Conservation (phyloP, 2,113 vertebrate species). For the Hiodon alosoides region DNA sequence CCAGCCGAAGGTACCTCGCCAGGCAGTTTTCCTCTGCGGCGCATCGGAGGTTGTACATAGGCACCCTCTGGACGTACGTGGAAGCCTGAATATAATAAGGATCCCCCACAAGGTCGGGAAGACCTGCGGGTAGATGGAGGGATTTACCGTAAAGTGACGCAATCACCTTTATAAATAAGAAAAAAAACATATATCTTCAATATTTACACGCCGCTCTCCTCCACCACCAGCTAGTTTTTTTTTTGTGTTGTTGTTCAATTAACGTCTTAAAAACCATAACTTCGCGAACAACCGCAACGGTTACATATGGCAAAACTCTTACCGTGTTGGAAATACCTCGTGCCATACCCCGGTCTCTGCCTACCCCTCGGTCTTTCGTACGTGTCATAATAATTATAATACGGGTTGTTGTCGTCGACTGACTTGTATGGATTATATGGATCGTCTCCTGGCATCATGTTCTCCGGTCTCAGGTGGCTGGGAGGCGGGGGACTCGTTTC, state of each 20-base stretch:
- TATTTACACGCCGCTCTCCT: too few relatives aligned
- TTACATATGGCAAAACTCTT: constrained; percentile 42
- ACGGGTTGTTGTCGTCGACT: constrained; percentile 82
- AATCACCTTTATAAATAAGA: neutral
- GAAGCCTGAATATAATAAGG: constrained; percentile 88
- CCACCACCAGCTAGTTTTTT: too few relatives aligned
- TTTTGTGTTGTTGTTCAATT: neutral
- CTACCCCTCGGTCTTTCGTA: constrained; percentile 72
- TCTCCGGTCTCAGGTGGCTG: constrained; percentile 52
- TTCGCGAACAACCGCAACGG: neutral
- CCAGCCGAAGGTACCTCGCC: constrained; percentile 66
- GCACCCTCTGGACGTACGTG: constrained; percentile 82
- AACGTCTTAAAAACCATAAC: neutral
- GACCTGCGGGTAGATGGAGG: constrained; percentile 61
- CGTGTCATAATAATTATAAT: constrained; percentile 90
- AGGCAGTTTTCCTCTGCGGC: constrained; percentile 94
- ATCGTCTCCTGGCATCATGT: constrained; percentile 84
- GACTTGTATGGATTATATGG: constrained; percentile 85
- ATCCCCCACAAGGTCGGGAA: constrained; percentile 92
- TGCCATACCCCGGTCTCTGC: constrained; percentile 73
- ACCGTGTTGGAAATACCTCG: constrained; percentile 84
- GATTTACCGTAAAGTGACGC: constrained; percentile 4
- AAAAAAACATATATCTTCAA: too few relatives aligned
- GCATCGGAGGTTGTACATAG: constrained; percentile 93
- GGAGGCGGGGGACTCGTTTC: constrained; percentile 28